Evolutionary conservation across 1,140 invertebrate genomes (phyloP).

Genomic region (Euura lappo): DNA sequence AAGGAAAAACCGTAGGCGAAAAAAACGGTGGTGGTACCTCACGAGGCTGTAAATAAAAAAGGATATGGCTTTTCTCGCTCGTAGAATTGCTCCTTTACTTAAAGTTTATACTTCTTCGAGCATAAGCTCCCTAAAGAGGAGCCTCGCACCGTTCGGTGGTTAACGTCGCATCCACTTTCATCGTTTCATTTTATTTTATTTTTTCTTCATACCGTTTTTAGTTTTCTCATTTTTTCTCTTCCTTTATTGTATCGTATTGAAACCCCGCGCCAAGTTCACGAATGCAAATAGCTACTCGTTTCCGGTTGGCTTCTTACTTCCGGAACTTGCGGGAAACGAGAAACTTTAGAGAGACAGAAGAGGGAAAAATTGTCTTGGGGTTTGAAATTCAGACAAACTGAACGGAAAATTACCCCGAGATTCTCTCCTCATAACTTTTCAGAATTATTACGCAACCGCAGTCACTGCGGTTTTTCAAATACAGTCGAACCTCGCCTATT

Average conservation of each 20-base stretch:
- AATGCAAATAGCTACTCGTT: conserved; percentile 52
- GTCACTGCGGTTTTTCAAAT: neutral
- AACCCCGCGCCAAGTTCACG: conserved; percentile 23
- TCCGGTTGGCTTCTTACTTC: conserved; percentile 43
- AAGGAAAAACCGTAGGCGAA: conserved; percentile 8
- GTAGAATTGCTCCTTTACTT: conserved; percentile 17
- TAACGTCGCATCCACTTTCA: too few species aligned
- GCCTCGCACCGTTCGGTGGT: too few species aligned
- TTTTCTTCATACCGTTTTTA: neutral
- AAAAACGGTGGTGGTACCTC: neutral
- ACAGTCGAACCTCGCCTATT: neutral
- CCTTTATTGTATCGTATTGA: neutral
- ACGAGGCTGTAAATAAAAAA: neutral
- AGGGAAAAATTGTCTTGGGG: neutral
- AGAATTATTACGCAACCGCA: too few species aligned
- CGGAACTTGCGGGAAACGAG: conserved; percentile 26
- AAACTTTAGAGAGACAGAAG: neutral
- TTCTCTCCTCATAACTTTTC: neutral
- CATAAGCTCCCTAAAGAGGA: conserved; percentile 40
- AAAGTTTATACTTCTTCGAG: conserved; percentile 40
- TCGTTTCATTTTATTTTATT: too few species aligned
- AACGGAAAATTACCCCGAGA: neutral
- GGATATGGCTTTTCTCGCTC: neutral
- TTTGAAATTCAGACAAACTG: neutral
- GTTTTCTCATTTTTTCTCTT: neutral